Conservation (phyloP, 2,797 vertebrate species). For the Phaenicophaeus curvirostris region DNA sequence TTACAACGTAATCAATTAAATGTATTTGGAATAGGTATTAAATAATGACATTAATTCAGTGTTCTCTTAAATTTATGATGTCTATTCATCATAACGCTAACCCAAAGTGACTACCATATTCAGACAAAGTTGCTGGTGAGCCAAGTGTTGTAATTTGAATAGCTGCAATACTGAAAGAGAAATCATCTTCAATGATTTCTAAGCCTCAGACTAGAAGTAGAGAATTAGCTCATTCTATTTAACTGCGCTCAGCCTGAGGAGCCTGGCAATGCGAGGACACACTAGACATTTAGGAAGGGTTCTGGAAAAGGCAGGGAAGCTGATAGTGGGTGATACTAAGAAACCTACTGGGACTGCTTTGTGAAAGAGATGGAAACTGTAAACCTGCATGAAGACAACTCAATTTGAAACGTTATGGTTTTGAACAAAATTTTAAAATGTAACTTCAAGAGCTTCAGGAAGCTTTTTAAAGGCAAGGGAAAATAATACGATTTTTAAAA, state of each 20-base stretch:
- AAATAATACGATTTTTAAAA: neutral
- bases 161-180: neutral
- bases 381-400: neutral
- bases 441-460: neutral
- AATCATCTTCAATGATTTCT: neutral
- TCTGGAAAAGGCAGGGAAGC: neutral
- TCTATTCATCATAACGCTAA: neutral
- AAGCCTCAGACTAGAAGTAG: neutral
- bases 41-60: neutral
- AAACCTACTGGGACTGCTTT: neutral
- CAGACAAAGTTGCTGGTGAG: neutral
- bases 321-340: neutral
- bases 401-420: neutral
- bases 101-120: neutral
- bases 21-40: neutral
- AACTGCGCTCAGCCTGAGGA: neutral
- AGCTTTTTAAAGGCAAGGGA: neutral
- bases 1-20: conserved; percentile 3
- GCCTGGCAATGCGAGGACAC: neutral
- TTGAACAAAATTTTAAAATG: neutral
- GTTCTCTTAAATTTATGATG: neutral
- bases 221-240: neutral
- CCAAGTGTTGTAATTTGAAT: neutral
- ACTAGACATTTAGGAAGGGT: neutral
- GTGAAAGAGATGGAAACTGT: neutral